A percentile compares a stretch with the other conserved stretches of the same genome.
phyloP scores from a whole-genome alignment of 1,140 invertebrate species.

The Streblospio benedicti region DNA sequence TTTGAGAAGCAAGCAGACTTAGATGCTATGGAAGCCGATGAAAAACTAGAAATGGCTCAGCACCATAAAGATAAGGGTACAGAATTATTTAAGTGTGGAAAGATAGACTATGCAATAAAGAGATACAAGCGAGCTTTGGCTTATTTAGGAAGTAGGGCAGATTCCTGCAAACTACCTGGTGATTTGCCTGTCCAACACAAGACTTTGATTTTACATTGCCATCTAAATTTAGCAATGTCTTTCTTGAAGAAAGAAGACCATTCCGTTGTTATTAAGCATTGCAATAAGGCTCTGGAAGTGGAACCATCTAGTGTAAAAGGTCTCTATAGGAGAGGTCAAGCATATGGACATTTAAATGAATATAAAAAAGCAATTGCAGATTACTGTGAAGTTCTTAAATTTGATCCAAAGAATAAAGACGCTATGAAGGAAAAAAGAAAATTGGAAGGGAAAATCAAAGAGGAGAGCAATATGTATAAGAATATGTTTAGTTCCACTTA shows the following conservation, averaged over 20 bases:
- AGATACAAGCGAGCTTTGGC: constrained; percentile 26
- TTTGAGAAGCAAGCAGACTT: constrained; percentile 21
- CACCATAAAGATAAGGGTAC: constrained; percentile 30
- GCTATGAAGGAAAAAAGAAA: constrained; percentile 16
- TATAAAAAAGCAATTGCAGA: constrained; percentile 27
- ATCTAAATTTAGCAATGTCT: constrained; percentile 33
- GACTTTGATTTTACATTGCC: constrained; percentile 24
- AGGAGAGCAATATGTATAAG: constrained; percentile 18
- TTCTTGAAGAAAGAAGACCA: constrained; percentile 58
- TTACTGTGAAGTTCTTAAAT: constrained; percentile 20
- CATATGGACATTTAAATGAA: constrained; percentile 24
- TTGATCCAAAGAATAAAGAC: constrained; percentile 29
- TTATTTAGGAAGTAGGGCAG: constrained; percentile 23
- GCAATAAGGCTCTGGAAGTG: constrained; percentile 52
- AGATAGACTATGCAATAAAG: constrained; percentile 26
- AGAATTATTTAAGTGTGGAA: constrained; percentile 23
- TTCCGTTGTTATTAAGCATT: constrained; percentile 54
- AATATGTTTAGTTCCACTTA: constrained; percentile 11
- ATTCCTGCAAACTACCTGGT: constrained; percentile 11
- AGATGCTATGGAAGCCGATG: constrained; percentile 13
- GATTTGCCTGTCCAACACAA: constrained; percentile 10
- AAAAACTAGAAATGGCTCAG: constrained; percentile 25
- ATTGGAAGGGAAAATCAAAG: constrained; percentile 4
- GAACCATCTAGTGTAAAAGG: constrained; percentile 58
- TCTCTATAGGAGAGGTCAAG: constrained; percentile 31